phyloP scores from a whole-genome alignment of 2,113 vertebrate genomes.

The Oxyruncus cristatus region DNA sequence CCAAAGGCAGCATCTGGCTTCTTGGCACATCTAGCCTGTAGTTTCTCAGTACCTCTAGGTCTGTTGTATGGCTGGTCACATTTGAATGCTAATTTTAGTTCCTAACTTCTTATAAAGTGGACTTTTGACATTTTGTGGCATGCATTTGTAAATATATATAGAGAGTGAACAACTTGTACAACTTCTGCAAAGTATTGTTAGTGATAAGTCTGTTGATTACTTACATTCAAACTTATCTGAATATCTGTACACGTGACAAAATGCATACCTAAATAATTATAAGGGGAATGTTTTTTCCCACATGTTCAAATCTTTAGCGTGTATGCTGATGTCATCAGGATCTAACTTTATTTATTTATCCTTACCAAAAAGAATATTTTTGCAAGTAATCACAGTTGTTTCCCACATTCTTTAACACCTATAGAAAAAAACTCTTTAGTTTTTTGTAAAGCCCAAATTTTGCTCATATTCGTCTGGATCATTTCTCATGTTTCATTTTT shows the following conservation, averaged over 20 bases:
- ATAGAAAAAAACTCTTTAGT: accelerated
- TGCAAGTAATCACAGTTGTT: neutral
- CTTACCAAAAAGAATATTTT: neutral
- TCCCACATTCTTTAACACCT: neutral
- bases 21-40: constrained; percentile 65
- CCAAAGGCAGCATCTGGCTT: constrained; percentile 73
- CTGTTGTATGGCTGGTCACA: constrained; percentile 27
- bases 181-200: neutral
- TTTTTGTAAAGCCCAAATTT: neutral
- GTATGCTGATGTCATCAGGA: neutral
- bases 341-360: neutral
- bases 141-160: neutral
- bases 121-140: constrained; percentile 30
- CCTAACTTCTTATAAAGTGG: constrained; percentile 19
- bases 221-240: neutral
- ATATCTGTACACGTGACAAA: neutral
- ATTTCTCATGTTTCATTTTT: neutral
- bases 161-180: neutral
- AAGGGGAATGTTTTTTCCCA: neutral
- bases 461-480: neutral
- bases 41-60: constrained; percentile 48
- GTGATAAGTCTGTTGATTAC: neutral
- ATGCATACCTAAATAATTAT: neutral
- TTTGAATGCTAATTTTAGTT: constrained; percentile 50
- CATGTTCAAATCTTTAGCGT: neutral